phyloP scores from a whole-genome alignment of 2,888 invertebrate species.

The Phalangium opilio region DNA sequence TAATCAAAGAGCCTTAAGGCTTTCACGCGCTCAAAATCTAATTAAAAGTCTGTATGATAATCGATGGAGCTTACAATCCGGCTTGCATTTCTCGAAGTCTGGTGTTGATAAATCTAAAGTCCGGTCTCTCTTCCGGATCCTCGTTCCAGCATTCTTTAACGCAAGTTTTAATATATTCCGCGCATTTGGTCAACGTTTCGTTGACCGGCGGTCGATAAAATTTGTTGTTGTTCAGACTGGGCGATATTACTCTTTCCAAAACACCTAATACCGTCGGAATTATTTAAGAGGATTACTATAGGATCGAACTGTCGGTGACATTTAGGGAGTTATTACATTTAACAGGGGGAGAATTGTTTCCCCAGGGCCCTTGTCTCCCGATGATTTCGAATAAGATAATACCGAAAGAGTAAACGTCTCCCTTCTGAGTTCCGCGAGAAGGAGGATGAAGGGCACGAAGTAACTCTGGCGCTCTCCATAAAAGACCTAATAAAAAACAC shows the following conservation, averaged over 20 bases:
- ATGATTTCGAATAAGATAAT: constrained; percentile 33
- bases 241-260: background rate
- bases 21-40: background rate
- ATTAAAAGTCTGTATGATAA: too few species aligned
- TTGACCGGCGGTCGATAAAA: constrained; percentile 18
- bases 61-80: constrained; percentile 54
- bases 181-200: constrained; percentile 21
- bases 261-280: background rate
- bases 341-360: constrained; percentile 16
- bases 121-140: constrained; percentile 30
- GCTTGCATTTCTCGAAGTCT: constrained; percentile 37
- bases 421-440: constrained; percentile 56
- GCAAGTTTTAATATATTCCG: constrained; percentile 28
- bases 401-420: constrained; percentile 45
- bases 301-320: too few species aligned
- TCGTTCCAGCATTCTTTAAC: constrained; percentile 33
- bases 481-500: constrained; percentile 30
- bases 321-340: constrained; percentile 14
- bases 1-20: background rate
- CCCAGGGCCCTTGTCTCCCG: constrained; percentile 31
- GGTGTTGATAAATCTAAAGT: constrained; percentile 30
- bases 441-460: constrained; percentile 42
- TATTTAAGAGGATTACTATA: background rate
- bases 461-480: constrained; percentile 62
- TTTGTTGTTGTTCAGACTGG: constrained; percentile 17